phyloP scores from a whole-genome alignment of 2,113 vertebrate genomes.

The Coptodon rendalli region DNA sequence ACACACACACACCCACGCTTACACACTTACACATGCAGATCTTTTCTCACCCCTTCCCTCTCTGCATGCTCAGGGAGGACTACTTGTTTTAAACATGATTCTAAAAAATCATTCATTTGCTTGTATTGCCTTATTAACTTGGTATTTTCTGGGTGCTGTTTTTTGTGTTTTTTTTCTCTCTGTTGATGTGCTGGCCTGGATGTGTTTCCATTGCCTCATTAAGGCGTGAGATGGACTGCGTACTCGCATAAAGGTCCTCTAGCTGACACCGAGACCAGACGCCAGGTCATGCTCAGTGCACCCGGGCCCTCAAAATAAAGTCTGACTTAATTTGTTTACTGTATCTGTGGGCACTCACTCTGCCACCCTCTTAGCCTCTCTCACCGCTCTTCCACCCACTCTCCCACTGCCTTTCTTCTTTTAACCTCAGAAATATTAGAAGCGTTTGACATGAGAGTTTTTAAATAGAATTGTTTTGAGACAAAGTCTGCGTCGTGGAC shows the following conservation, averaged over 20 bases:
- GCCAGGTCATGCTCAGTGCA: constrained; percentile 57
- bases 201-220: constrained; percentile 62
- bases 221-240: constrained; percentile 54
- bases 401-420: constrained; percentile 41
- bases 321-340: constrained; percentile 73
- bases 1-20: constrained; percentile 17
- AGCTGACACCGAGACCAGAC: constrained; percentile 59
- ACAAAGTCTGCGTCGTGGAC: constrained; percentile 8
- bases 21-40: constrained; percentile 58
- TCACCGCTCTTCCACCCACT: constrained; percentile 3
- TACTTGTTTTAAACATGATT: constrained; percentile 62
- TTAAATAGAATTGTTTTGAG: constrained; percentile 54
- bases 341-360: constrained; percentile 54
- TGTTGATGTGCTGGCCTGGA: constrained; percentile 39
- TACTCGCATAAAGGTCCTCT: constrained; percentile 53
- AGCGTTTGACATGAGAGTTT: constrained; percentile 47
- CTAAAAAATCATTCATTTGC: constrained; percentile 63
- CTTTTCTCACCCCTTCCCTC: constrained; percentile 55
- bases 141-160: constrained; percentile 49
- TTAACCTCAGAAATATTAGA: constrained; percentile 52
- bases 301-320: constrained; percentile 63
- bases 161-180: neutral
- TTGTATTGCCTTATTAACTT: constrained; percentile 61
- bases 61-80: constrained; percentile 41
- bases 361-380: constrained; percentile 31